A percentile compares a stretch with the other conserved stretches of the same genome.
phyloP scores from a whole-genome alignment of 2,797 vertebrate species.

The Sebastes elongatus region DNA sequence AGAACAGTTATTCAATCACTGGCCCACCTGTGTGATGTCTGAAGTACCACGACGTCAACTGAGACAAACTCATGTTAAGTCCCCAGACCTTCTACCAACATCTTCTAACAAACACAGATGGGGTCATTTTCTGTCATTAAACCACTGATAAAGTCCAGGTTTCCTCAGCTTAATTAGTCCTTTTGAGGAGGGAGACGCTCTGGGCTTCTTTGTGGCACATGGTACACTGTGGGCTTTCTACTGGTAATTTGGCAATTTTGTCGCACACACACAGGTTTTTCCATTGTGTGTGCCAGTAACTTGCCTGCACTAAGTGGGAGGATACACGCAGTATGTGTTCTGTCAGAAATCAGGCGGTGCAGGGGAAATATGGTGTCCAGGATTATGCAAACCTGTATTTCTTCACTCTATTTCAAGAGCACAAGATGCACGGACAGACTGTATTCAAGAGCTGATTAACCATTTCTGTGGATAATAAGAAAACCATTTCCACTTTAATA shows the following conservation, averaged over 20 bases:
- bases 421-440: background rate
- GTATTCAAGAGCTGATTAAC: background rate
- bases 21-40: too few relatives aligned
- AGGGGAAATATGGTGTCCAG: background rate
- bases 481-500: background rate
- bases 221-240: conserved; percentile 21
- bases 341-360: background rate
- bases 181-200: background rate
- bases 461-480: background rate
- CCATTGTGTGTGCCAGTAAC: conserved; percentile 35
- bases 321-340: background rate
- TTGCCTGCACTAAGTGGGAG: background rate
- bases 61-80: background rate
- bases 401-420: background rate
- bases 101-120: background rate
- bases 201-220: background rate
- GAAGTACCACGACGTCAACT: background rate
- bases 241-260: conserved; percentile 19
- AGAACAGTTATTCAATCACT: too few relatives aligned
- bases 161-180: background rate
- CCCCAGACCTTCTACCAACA: background rate
- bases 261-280: conserved; percentile 35
- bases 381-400: background rate
- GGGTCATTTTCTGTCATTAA: background rate
- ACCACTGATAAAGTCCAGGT: background rate